Percentiles rank a stretch among this genome's conserved stretches.
Evolutionary conservation across 2,888 invertebrate genomes (phyloP).

Genomic region (Anticlea derivata): DNA sequence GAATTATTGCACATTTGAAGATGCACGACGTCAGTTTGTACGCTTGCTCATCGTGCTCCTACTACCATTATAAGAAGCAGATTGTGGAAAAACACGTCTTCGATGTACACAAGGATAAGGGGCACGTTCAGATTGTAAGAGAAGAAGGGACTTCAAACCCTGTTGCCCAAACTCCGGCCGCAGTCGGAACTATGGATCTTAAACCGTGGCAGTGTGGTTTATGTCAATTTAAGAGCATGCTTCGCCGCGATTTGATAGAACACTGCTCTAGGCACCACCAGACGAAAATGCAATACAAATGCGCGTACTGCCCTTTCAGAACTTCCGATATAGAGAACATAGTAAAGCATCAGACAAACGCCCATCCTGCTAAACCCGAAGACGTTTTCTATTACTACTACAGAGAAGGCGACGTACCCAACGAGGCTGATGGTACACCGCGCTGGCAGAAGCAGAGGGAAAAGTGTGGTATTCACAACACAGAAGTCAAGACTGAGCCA

Average conservation of each 20-base stretch:
- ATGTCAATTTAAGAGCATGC: constrained; percentile 85
- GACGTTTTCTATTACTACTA: constrained; percentile 82
- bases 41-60: constrained; percentile 88
- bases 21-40: constrained; percentile 89
- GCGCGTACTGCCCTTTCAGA: constrained; percentile 86
- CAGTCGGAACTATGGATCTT: constrained; percentile 69
- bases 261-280: constrained; percentile 86
- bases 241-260: constrained; percentile 83
- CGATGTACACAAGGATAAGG: constrained; percentile 83
- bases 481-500: constrained; percentile 55
- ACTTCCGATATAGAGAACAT: constrained; percentile 81
- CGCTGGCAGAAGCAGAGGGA: constrained; percentile 66
- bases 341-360: constrained; percentile 83
- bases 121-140: constrained; percentile 63
- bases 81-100: constrained; percentile 78
- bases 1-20: constrained; percentile 88
- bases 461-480: constrained; percentile 38
- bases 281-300: constrained; percentile 88
- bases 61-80: constrained; percentile 85
- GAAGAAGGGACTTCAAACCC: constrained; percentile 48
- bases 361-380: constrained; percentile 75
- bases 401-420: constrained; percentile 63
- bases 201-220: constrained; percentile 89
- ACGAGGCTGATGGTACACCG: constrained; percentile 59
- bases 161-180: background rate